Conservation (phyloP, 2,797 vertebrate species). For the Tangara arthus region DNA sequence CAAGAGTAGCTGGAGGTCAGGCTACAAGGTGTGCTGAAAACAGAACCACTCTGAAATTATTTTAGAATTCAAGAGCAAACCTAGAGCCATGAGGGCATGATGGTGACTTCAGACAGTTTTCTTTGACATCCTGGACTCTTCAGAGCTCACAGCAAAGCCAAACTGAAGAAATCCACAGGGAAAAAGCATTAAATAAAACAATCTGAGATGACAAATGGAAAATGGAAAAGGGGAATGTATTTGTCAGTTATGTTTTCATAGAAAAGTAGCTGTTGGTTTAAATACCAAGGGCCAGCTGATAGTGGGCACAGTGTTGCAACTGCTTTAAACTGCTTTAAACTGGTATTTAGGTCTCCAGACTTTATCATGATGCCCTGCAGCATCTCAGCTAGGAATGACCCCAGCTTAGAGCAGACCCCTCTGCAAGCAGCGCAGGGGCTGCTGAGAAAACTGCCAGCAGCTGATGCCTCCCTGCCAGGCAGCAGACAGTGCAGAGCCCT, state of each 20-base stretch:
- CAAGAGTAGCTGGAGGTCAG: neutral
- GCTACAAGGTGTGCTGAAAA: neutral
- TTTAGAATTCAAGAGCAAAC: neutral
- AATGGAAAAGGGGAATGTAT: neutral
- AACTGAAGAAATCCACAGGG: neutral
- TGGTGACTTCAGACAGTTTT: neutral
- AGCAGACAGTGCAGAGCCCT: neutral
- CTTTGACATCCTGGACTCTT: neutral
- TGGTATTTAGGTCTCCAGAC: neutral
- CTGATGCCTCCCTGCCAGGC: neutral
- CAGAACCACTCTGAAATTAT: neutral
- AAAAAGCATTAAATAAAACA: neutral
- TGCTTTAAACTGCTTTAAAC: neutral
- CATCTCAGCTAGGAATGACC: neutral
- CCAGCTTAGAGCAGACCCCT: neutral
- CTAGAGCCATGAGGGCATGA: accelerated
- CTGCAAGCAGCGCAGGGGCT: neutral
- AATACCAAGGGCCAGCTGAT: neutral
- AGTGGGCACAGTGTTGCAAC: neutral
- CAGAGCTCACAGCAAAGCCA: neutral
- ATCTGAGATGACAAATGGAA: neutral
- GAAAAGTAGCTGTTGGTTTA: neutral
- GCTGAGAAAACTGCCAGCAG: neutral
- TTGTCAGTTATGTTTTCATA: neutral
- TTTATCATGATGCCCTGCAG: neutral